Conservation (phyloP, 2,797 vertebrate genomes). For the Ispidina picta region DNA sequence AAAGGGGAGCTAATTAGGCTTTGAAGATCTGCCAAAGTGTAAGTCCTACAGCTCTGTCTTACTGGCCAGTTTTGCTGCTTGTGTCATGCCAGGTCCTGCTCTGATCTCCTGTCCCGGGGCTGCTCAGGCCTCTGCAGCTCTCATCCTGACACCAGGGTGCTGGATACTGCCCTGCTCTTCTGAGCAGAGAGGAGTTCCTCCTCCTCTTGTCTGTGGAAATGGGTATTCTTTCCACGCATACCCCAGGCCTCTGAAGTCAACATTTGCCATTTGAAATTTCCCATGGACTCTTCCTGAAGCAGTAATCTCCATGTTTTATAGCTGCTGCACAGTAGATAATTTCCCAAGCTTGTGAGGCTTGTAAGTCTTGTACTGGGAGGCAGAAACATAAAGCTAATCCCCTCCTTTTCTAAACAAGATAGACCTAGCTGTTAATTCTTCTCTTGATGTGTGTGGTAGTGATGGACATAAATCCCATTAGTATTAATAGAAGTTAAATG, state of each 20-base stretch:
- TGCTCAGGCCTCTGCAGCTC: background rate
- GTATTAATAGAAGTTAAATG: conserved; percentile 23
- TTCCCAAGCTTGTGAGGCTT: background rate
- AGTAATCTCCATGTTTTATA: background rate
- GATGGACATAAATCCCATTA: conserved; percentile 33
- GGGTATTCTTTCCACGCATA: background rate
- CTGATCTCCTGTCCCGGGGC: background rate
- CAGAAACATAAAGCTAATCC: conserved; percentile 28
- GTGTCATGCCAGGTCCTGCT: background rate
- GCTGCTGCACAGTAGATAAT: background rate
- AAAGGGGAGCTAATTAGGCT: background rate
- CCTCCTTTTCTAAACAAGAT: conserved; percentile 5
- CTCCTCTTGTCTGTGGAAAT: background rate
- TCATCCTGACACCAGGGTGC: fast-evolving
- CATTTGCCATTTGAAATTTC: background rate
- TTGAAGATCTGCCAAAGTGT: background rate
- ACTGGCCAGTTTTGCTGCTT: background rate
- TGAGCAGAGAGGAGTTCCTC: background rate
- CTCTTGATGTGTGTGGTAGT: background rate
- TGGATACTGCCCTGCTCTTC: background rate
- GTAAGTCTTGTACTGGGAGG: background rate
- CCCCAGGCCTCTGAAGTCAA: background rate
- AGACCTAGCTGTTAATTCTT: conserved; percentile 27
- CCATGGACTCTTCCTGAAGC: background rate
- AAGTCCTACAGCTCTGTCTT: background rate